phyloP scores from a whole-genome alignment of 2,113 vertebrate species.

The Melanotaenia duboulayi region DNA sequence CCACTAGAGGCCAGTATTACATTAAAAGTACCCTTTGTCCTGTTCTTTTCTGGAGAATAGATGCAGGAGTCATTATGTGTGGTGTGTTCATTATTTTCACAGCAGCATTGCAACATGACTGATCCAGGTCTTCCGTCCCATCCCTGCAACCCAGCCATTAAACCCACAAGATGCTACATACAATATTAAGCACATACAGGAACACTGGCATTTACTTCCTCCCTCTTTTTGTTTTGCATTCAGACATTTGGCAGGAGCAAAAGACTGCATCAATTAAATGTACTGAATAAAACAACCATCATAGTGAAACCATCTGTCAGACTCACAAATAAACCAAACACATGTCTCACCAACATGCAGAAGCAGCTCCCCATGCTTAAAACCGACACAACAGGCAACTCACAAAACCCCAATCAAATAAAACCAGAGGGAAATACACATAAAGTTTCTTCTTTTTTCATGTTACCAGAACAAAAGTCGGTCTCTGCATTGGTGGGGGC shows the following conservation, averaged over 20 bases:
- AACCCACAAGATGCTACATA: not conserved
- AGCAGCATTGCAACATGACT: constrained; percentile 22
- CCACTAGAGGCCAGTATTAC: constrained; percentile 73
- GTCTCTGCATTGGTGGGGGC: constrained; percentile 29
- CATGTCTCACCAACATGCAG: constrained; percentile 29
- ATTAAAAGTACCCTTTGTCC: constrained; percentile 10
- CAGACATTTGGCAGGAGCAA: constrained; percentile 25
- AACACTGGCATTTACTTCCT: not conserved
- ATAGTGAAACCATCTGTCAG: constrained; percentile 32
- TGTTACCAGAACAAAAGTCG: constrained; percentile 62
- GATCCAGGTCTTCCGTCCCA: not conserved
- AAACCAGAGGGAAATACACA: constrained; percentile 61
- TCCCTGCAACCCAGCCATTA: constrained; percentile 15
- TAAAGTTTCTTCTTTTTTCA: constrained; percentile 58
- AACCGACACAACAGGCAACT: constrained; percentile 29
- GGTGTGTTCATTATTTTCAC: constrained; percentile 15
- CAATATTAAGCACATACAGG: constrained; percentile 24
- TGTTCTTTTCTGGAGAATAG: not conserved
- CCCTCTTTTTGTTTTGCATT: constrained; percentile 23
- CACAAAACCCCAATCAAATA: constrained; percentile 26
- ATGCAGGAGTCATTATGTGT: constrained; percentile 3
- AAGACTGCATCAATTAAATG: constrained; percentile 30
- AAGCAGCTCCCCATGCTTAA: constrained; percentile 19
- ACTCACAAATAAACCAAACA: constrained; percentile 28
- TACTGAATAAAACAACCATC: constrained; percentile 9